These are phyloP conservation scores for Strigamia transsilvanica DNA, from an alignment of 2,888 invertebrate species.

Conservation along the genomic window DNA sequence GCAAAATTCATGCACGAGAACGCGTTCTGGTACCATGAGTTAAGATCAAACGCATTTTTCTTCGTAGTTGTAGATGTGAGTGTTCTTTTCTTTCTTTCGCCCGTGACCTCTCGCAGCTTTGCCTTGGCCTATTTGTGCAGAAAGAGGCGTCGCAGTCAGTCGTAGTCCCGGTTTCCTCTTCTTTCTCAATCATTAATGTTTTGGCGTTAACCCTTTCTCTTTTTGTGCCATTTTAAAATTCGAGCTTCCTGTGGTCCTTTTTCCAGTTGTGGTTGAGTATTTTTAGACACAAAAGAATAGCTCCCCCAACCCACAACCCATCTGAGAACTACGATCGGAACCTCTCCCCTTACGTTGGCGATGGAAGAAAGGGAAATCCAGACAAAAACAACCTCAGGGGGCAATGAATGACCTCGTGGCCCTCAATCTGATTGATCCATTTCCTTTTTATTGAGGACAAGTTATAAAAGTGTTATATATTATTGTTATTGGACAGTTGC, in stretches of 20 bases:
- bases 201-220: conserved; percentile 5
- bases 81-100: background rate
- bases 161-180: background rate
- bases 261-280: conserved; percentile 30
- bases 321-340: conserved; percentile 14
- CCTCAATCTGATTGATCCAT: conserved; percentile 16
- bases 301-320: conserved; percentile 10
- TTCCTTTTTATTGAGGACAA: conserved; percentile 26
- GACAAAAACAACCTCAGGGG: conserved; percentile 30
- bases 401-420: conserved; percentile 26
- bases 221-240: conserved; percentile 1
- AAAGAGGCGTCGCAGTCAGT: conserved; percentile 10
- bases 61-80: background rate
- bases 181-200: conserved; percentile 3
- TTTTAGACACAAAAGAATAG: conserved; percentile 16
- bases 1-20: too few species aligned
- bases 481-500: background rate
- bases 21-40: too few species aligned
- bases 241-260: conserved; percentile 5
- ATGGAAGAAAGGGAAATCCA: conserved; percentile 18
- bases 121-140: conserved; percentile 15
- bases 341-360: background rate
- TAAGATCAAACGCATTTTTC: background rate
- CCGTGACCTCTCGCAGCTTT: background rate
- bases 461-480: conserved; percentile 11